Evolutionary conservation across 2,888 invertebrate species (phyloP), one percentile per base, ranked within the genome.

Genomic region (Itoplectis maculator): DNA sequence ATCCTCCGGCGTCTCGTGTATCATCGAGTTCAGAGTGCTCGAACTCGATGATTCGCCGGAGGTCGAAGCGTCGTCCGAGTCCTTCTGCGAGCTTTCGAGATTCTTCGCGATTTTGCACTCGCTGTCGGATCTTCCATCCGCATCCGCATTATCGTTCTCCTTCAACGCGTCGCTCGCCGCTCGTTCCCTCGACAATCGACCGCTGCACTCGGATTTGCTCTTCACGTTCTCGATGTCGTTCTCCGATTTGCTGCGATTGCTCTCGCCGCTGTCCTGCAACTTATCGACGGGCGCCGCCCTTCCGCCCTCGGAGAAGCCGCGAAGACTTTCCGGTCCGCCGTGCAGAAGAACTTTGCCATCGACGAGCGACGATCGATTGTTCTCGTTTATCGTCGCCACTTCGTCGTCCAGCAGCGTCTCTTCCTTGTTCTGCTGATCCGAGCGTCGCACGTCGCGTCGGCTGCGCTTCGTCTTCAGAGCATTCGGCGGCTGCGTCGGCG

Each of bases 1-100:
- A 80, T 95, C 95, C 85, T 96, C 96, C 0, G 96, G 95, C 0
- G 95, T 94, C 86, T 95, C 92, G 11, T 89, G 56, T 13, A 90
- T 88, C 75, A 92, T 92, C 0, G 89, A 82, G 61, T 88, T 87
- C 11, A 87, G 84, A n/a, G 89, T 84, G 3, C 89, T 85, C 56
- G 91, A 91, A 35, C 90, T 91, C 2, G 89, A 90, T 2, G 92
- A 92, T 66, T 92, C 92, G 0, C 91, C 90, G 3, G 92, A 92
- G 0, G 89, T 90, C 0, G 92, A 92, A 0, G 89, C 88, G 47
- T 93, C 92, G 69, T 93, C 92, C 0, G 89, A 89, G 63, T 93
- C 91, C 37, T 91, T 90, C 35, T 87, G 87, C 42, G 85, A 79
- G 0, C 73, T 84, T 59, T 91, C 89, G 6, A 86, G 87, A 0